Evolutionary conservation across 1,140 invertebrate species (phyloP).

Genomic region (Temnothorax curvispinosus): DNA sequence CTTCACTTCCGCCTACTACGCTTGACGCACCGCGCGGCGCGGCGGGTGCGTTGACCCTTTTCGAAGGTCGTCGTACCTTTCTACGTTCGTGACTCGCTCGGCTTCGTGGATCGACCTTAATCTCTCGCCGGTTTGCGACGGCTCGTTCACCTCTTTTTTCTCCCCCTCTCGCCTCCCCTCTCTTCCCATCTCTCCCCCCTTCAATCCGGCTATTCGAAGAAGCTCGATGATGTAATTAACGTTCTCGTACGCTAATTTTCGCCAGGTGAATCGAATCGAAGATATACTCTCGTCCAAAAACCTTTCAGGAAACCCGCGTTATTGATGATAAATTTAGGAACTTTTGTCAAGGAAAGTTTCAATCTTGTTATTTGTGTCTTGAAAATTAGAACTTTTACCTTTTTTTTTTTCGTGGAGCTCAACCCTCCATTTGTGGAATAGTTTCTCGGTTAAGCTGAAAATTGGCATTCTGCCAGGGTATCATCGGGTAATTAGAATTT

Average conservation of each 20-base stretch:
- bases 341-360: not conserved
- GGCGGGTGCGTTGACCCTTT: slow-evolving; percentile 72
- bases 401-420: not conserved
- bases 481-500: slow-evolving; percentile 10
- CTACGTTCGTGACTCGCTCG: slow-evolving; percentile 67
- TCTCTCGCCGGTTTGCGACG: slow-evolving; percentile 55
- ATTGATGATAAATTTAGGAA: not conserved
- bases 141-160: slow-evolving; percentile 53
- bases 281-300: not conserved
- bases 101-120: slow-evolving; percentile 66
- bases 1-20: slow-evolving; percentile 70
- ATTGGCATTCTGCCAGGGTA: not conserved
- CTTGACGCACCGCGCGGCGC: slow-evolving; percentile 20
- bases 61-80: slow-evolving; percentile 74
- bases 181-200: not conserved
- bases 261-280: slow-evolving; percentile 29
- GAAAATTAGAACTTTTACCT: not conserved
- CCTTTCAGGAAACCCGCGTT: not conserved
- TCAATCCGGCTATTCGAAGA: slow-evolving; percentile 7
- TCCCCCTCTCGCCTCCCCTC: not conserved
- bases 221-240: slow-evolving; percentile 51
- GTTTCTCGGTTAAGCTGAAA: not conserved
- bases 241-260: slow-evolving; percentile 26
- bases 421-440: not conserved
- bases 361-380: not conserved